phyloP scores from a whole-genome alignment of 2,888 invertebrate species.

The Alsophila aescularia region DNA sequence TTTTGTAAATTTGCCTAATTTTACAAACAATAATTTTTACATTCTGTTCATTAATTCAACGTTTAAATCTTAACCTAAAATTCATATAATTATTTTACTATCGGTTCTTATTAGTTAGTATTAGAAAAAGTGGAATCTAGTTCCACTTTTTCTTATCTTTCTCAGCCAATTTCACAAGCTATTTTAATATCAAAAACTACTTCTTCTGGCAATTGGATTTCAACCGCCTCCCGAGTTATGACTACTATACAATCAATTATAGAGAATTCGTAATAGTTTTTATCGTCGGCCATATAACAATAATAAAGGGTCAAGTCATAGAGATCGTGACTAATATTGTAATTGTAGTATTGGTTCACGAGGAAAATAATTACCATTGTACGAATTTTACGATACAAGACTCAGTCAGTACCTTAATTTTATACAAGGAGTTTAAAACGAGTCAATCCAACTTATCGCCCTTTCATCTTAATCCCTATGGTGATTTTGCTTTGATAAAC shows the following conservation, averaged over 20 bases:
- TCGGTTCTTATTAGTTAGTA: neutral
- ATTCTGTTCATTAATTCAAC: neutral
- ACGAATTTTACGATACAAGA: conserved; percentile 44
- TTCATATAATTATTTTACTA: neutral
- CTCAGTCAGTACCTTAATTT: conserved; percentile 9
- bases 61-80: neutral
- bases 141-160: neutral
- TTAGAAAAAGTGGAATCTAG: too few relatives aligned
- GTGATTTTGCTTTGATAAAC: neutral
- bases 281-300: conserved; percentile 56
- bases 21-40: neutral
- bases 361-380: conserved; percentile 78
- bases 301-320: conserved; percentile 59
- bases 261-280: conserved; percentile 63
- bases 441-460: neutral
- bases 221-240: conserved; percentile 29
- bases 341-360: conserved; percentile 80
- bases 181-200: conserved; percentile 11
- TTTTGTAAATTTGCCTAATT: too few relatives aligned
- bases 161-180: conserved; percentile 6
- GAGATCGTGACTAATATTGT: conserved; percentile 75
- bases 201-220: conserved; percentile 33
- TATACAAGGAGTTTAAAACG: neutral
- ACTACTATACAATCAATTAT: conserved; percentile 56
- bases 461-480: neutral